Evolutionary conservation across 2,113 vertebrate species (phyloP), one percentile per base, ranked within the genome.

Genomic region (Hippolais icterina): DNA sequence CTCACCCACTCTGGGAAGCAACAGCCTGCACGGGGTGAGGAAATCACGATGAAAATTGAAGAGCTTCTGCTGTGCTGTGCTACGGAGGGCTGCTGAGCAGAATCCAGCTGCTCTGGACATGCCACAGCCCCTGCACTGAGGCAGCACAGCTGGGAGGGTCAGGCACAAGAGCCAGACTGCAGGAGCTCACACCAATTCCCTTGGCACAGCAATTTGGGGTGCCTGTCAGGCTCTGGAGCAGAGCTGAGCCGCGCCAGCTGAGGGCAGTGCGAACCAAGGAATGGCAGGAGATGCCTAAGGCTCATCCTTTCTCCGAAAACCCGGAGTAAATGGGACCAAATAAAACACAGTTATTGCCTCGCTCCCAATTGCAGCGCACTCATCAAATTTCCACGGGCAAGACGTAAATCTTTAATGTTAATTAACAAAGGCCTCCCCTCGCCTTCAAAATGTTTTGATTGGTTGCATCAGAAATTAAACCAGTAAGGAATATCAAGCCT

Each of bases 31-130:
- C 0, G 0, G 22, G 14, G 37, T 24, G 35, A 69, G 17, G 59
- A 53, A 61, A 57, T 4, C 13, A 8, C 0, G 1, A 8, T 2
- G 39, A 28, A 35, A 72, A 49, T 1, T 1, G 0, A 7, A 3
- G 59, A 53, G 61, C 21, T 18, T 17, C 33, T 29, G 44, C 29
- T 1, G 24, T 28, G 68, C 72, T 47, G 42, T 3, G 23, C 20
- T 28, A 11, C 25, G 16, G 15, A 42, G 41, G 37, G 27, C 41
- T n/a, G 54, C 28, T 25, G 16, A 50, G 74, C 64, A 27, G 49
- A 63, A 27, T 4, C 22, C 41, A 21, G 10, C 41, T 46, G 31
- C 2, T 57, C 46, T 29, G 89, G 46, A 37, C 0, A 1, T 8
- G 35, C 2, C 25, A 1, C 15, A 33, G 35, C 1, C 11, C 29